A percentile compares a stretch with the other conserved stretches of the same genome.
Evolutionary conservation across 1,140 invertebrate genomes (phyloP).

Genomic region (Drosophila jambulina): DNA sequence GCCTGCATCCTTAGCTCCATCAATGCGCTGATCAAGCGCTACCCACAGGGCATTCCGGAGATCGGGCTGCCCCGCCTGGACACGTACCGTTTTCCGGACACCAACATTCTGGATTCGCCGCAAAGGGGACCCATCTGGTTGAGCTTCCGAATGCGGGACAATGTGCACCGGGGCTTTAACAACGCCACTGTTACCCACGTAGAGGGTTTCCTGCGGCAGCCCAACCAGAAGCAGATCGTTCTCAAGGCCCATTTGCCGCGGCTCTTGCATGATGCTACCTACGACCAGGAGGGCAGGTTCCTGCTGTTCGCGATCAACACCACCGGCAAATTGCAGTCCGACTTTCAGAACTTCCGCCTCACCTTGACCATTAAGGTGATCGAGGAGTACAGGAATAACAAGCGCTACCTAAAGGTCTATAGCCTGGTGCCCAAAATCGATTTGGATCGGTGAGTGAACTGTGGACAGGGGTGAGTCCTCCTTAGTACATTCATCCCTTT

Average conservation of each 20-base stretch:
- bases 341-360: conserved; percentile 55
- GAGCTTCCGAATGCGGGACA: conserved; percentile 34
- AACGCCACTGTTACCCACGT: conserved; percentile 48
- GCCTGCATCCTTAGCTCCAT: conserved; percentile 49
- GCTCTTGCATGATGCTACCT: conserved; percentile 30
- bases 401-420: conserved; percentile 57
- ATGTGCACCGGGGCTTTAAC: conserved; percentile 15
- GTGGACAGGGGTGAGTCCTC: neutral
- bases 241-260: conserved; percentile 30
- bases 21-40: conserved; percentile 44
- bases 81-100: neutral
- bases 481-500: neutral
- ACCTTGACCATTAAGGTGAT: conserved; percentile 48
- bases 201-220: conserved; percentile 52
- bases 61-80: conserved; percentile 57
- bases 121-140: conserved; percentile 47
- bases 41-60: conserved; percentile 62
- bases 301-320: conserved; percentile 42
- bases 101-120: conserved; percentile 13
- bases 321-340: conserved; percentile 43
- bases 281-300: conserved; percentile 19
- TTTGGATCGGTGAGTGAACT: conserved; percentile 56
- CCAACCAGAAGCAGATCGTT: conserved; percentile 26
- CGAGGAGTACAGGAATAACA: conserved; percentile 53
- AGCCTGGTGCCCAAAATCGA: conserved; percentile 39